These are phyloP conservation scores for Neoitamus cyanurus DNA, from an alignment of 2,888 invertebrate genomes.

Conservation along the genomic window DNA sequence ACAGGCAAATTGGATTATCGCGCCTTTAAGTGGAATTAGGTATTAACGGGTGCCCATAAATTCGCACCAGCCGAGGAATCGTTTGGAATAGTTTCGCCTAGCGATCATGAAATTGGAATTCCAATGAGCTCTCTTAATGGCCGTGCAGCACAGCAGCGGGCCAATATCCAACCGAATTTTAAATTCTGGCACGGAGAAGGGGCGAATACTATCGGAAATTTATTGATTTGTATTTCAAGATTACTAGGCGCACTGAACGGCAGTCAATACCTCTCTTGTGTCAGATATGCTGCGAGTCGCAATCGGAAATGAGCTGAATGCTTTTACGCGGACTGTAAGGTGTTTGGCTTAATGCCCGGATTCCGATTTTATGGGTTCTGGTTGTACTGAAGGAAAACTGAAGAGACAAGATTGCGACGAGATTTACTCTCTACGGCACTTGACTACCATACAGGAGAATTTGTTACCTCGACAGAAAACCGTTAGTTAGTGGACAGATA, in stretches of 20 bases:
- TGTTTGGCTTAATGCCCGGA: background rate
- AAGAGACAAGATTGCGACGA: background rate
- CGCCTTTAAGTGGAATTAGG: constrained; percentile 20
- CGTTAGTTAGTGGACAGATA: background rate
- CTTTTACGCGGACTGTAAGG: background rate
- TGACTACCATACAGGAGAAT: background rate
- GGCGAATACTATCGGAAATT: background rate
- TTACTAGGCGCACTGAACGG: background rate
- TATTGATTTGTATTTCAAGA: constrained; percentile 14
- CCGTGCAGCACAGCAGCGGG: background rate
- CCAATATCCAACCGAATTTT: background rate
- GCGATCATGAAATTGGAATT: background rate
- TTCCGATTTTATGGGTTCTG: background rate
- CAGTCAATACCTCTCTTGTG: background rate
- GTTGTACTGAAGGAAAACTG: background rate
- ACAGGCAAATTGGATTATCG: constrained; percentile 22
- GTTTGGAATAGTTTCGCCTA: background rate
- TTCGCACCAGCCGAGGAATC: background rate
- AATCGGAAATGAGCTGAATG: background rate
- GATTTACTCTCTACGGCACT: background rate
- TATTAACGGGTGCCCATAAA: background rate
- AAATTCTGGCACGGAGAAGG: background rate
- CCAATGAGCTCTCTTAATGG: background rate
- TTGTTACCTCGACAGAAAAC: background rate
- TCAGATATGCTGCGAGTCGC: background rate